These are phyloP conservation scores for Boloria selene DNA, from an alignment of 2,888 invertebrate species.

Conservation along the genomic window DNA sequence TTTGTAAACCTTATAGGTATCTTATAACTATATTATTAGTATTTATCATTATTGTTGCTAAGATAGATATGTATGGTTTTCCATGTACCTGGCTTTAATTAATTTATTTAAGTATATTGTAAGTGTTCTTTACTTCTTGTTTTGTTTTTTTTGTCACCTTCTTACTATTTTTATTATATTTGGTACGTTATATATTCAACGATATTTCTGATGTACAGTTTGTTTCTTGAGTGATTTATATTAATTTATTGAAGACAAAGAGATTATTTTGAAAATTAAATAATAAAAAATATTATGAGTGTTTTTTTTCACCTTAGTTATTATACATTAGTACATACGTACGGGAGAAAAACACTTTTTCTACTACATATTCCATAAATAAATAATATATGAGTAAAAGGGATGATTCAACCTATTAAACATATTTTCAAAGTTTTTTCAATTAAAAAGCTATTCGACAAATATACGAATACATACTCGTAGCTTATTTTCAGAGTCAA, in stretches of 20 bases:
- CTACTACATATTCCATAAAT: not conserved
- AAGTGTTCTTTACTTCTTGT: constrained; percentile 23
- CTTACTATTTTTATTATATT: constrained; percentile 31
- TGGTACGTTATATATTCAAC: constrained; percentile 27
- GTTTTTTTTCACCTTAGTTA: constrained; percentile 19
- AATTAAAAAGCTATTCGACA: too few relatives aligned
- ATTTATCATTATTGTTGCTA: constrained; percentile 31
- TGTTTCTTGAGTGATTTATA: constrained; percentile 26
- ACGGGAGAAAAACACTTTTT: not conserved
- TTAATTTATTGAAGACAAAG: constrained; percentile 35
- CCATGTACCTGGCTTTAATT: constrained; percentile 44
- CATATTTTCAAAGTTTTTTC: too few relatives aligned
- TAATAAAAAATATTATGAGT: constrained; percentile 20
- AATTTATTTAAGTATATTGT: constrained; percentile 36
- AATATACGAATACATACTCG: too few relatives aligned
- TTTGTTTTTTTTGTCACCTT: constrained; percentile 9
- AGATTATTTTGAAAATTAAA: constrained; percentile 36
- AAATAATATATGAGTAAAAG: not conserved
- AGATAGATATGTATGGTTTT: constrained; percentile 32
- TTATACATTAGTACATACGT: not conserved
- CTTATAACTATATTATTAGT: constrained; percentile 47
- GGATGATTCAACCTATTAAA: too few relatives aligned
- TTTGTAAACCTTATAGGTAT: constrained; percentile 52
- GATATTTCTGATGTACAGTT: constrained; percentile 21
- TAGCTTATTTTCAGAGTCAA: too few relatives aligned